Conservation (phyloP, 92 coral and sea anemone species). For the Umimayanthus chanpuru region DNA sequence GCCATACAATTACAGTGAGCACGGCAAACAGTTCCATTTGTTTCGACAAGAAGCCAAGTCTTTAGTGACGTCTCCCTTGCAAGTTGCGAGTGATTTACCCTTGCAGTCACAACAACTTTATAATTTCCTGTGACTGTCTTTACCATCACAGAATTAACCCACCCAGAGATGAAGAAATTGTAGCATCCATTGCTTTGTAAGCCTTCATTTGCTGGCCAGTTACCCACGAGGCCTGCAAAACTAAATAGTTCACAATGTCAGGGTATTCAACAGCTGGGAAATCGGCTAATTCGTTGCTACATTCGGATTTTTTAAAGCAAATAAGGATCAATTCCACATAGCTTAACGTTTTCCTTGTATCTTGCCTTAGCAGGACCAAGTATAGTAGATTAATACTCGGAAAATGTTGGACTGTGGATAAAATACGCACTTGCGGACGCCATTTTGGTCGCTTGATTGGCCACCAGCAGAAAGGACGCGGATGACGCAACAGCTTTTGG, state of each 20-base stretch:
- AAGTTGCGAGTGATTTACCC: conserved; percentile 57
- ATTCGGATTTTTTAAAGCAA: conserved; percentile 39
- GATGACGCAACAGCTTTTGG: background rate
- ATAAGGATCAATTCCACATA: conserved; percentile 69
- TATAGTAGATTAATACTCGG: conserved; percentile 48
- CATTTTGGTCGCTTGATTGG: conserved; percentile 37
- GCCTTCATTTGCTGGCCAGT: conserved; percentile 38
- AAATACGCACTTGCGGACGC: conserved; percentile 26
- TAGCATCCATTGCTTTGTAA: conserved; percentile 34
- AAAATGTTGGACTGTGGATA: background rate
- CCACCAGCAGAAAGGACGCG: background rate
- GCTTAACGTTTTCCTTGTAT: conserved; percentile 45
- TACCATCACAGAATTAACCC: conserved; percentile 30
- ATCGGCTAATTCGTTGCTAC: conserved; percentile 40
- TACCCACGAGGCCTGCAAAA: conserved; percentile 62
- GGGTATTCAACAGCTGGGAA: conserved; percentile 64
- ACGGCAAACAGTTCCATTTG: conserved; percentile 37
- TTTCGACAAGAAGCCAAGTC: conserved; percentile 57
- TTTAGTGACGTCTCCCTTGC: conserved; percentile 50
- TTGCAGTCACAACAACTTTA: conserved; percentile 47
- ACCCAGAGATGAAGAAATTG: conserved; percentile 37
- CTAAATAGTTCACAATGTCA: conserved; percentile 66
- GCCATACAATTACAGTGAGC: conserved; percentile 57
- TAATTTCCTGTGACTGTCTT: conserved; percentile 38
- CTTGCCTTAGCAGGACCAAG: conserved; percentile 40